Base-by-base conservation (phyloP, 2,797 vertebrate species). In the Meda fulgida region DNA sequence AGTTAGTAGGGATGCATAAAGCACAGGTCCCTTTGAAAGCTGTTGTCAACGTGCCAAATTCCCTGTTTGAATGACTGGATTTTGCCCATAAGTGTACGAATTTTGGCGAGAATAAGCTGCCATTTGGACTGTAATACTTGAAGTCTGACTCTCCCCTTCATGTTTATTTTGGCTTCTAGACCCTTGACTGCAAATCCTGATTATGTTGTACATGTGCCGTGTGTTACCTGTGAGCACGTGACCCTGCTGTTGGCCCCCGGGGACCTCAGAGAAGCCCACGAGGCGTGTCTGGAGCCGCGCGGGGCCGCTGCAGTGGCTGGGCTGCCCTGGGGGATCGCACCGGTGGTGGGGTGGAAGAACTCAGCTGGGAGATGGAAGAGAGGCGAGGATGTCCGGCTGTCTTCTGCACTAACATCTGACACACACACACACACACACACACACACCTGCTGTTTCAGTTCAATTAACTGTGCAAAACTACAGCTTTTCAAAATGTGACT, bases 241-340 rank as follows among this genome's bases (percentile, higher is more conserved):
- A 96, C 93, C n/a, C 96, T 94, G 87, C 95, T 96, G 92, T 97
- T 96, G 88, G 96, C 94, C 34, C 94, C 95, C 0, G 97, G 96
- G 4, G 97, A 98, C 76, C 95, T 95, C 72, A 98, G 94, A 16
- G 96, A 97, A 0, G 96, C 96, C 98, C 98, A 98, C 9, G 97
- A 97, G 71, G 96, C 92, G 34, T 95, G 92, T 78, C 91, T 91
- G 55, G 84, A 92, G 0, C 91, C 85, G 6, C 75, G 85, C 1
- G 89, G 88, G 92, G 87, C 78, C 84, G 92, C 86, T 71, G 89
- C 29, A 66, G 88, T 88, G 88, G 89, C 85, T 1, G 92, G 90
- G 72, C 89, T 89, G 48, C 88, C 86, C 9, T 95, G 95, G 55
- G 93, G 90, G n/a, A 60, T 43, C 66, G 93, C 92, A 0, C 96